Evolutionary conservation across 2,797 vertebrate species (phyloP), one percentile per base, ranked within the genome.

Genomic region (Coregonus ussuriensis): DNA sequence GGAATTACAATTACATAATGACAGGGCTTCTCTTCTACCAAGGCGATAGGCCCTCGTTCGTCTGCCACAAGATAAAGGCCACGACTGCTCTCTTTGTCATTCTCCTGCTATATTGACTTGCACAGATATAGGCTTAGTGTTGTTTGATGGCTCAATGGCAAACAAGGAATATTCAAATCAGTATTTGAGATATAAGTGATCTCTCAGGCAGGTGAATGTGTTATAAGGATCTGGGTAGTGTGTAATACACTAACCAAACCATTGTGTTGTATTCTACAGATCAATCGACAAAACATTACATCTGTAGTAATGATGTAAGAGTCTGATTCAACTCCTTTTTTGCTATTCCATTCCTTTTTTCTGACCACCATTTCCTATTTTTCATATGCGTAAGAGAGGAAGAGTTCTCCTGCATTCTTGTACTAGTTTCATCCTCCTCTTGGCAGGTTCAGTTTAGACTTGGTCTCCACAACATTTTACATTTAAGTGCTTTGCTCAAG

Each of bases 1-100:
- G 89, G 91, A 93, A 93, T 93, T 90, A 93, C 88, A 93, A 89
- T 91, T 92, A 90, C 85, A 89, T 90, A 91, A 93, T 92, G 91
- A 91, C 88, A 88, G 77, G 77, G 68, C 91, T 91, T 88, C 86
- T 88, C 83, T 86, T 88, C 83, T 87, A 89, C 92, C 84, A 89
- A 88, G 85, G 86, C 89, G 88, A 70, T 33, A 74, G 71, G 15
- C 25, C 90, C 87, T 87, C 88, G 87, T 80, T 88, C 87, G 90
- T 90, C 89, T 82, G 21, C 6, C 59, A 7, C 59, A 29, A 63
- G 59, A 63, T 25, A 25, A 63, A 63, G 59, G 21, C 25, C 16
- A 13, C 21, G 59, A 9, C 59, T 25, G 21, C 21, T 29, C 81
- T 92, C 88, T 79, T 77, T 78, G 73, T 81, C 63, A 76, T 75